Base-by-base conservation (phyloP, 2,113 vertebrate species). In the Antennarius striatus region DNA sequence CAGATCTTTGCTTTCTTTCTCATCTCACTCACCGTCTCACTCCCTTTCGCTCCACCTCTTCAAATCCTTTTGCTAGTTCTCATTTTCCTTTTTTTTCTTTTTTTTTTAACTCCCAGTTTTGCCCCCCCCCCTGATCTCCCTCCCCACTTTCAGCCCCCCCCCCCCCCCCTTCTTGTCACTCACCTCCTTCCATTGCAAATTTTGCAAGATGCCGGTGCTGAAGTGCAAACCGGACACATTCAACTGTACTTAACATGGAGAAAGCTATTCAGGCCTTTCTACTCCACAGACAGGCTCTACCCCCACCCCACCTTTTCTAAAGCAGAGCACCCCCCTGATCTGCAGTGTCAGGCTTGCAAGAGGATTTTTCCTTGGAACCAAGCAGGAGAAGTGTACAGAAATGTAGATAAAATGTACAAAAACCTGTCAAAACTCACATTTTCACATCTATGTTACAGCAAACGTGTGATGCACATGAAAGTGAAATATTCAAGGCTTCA, bases 131-230 rank as follows among this genome's bases (percentile, higher is more conserved):
- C 32, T 73, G 78, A 86, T 80, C 82, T 83, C 79, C 36, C 56
- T 58, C 66, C n/a, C 46, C 57, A 49, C 2, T 1, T 22, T 22
- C 70, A 59, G 79, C 73, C 75, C 59, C 72, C 75, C 71, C 68
- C 51, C 63, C 45, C 74, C 74, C 45, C 14, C 45, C 11, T 13
- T 80, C 79, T 7, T 79, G 77, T 82, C 79, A 79, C 83, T 91
- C 88, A 91, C 87, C 86, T 86, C 89, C 78, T 72, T 87, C 85
- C 91, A 79, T 32, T 45, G 71, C 62, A 79, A 55, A 71, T 83
- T 77, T 73, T 63, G 65, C 59, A 14, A 55, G 68, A 73, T 61
- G 53, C 66, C 3, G 47, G 56, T 50, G 67, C 71, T 85, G 75
- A 75, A 81, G 81, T 81, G 75, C 56, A 56, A 84, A 83, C 83